phyloP scores from a whole-genome alignment of 2,797 vertebrate genomes.

The Euthynnus affinis region DNA sequence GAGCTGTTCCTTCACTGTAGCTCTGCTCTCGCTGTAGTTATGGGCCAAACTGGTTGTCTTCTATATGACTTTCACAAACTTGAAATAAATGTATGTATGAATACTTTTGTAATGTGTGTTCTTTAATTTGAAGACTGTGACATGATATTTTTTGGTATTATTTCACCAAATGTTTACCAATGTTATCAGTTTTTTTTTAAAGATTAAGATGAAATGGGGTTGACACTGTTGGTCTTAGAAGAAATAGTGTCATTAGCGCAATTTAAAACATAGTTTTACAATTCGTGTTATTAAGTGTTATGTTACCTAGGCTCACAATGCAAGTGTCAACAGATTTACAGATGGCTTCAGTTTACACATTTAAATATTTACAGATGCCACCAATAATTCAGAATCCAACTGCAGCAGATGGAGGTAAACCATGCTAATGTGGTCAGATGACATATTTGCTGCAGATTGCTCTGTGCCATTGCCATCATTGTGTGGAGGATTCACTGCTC shows the following conservation, averaged over 20 bases:
- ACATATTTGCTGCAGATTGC: not conserved
- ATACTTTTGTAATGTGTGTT: constrained; percentile 3
- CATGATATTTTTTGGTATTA: not conserved
- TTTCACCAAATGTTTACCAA: too few species aligned
- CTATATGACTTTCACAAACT: constrained; percentile 35
- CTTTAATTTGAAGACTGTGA: not conserved
- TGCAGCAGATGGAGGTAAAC: constrained; percentile 35
- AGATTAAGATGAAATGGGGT: too few species aligned
- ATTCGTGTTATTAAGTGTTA: not conserved
- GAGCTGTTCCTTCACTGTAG: constrained; percentile 58
- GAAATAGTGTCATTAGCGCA: too few species aligned
- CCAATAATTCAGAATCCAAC: constrained; percentile 33
- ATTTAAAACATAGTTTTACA: too few species aligned
- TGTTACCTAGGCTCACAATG: not conserved
- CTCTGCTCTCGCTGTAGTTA: constrained; percentile 63
- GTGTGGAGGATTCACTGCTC: not conserved
- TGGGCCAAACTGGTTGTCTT: constrained; percentile 8
- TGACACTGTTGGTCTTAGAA: too few species aligned
- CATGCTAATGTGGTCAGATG: constrained; percentile 2
- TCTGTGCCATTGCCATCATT: not conserved
- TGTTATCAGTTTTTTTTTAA: not conserved
- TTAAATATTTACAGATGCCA: constrained; percentile 22
- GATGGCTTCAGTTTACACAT: constrained; percentile 18
- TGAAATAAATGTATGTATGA: constrained; percentile 50
- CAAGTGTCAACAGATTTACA: constrained; percentile 14